These are phyloP conservation scores for Syrmaticus mikado DNA, from an alignment of 2,113 vertebrate genomes.

Conservation along the genomic window DNA sequence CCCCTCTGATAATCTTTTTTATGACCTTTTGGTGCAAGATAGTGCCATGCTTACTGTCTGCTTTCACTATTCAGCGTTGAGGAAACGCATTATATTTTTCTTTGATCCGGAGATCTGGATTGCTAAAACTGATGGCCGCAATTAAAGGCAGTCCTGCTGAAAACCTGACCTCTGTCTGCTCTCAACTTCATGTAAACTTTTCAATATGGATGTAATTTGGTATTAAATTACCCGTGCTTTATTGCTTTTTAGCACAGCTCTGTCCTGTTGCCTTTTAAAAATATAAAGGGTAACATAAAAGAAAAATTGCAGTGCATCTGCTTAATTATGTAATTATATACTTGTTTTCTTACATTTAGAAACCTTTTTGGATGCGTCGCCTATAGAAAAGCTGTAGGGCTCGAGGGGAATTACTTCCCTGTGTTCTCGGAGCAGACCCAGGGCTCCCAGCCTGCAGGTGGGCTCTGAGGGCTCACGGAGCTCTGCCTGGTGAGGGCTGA, in stretches of 20 bases:
- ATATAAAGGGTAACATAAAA: conserved; percentile 79
- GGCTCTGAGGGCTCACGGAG: not conserved
- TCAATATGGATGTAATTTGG: conserved; percentile 94
- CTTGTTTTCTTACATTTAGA: conserved; percentile 80
- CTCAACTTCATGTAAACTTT: conserved; percentile 92
- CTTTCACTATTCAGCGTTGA: conserved; percentile 72
- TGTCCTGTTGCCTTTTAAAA: conserved; percentile 83
- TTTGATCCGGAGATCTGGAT: conserved; percentile 82
- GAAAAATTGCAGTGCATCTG: conserved; percentile 80
- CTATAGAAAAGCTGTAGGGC: conserved; percentile 34
- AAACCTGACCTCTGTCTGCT: conserved; percentile 86
- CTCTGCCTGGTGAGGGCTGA: not conserved
- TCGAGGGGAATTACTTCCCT: conserved; percentile 11
- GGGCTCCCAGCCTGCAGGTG: not conserved
- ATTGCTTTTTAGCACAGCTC: conserved; percentile 87
- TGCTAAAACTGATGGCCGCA: conserved; percentile 83
- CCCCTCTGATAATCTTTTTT: conserved; percentile 66
- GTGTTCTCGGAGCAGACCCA: not conserved
- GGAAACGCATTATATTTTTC: conserved; percentile 80
- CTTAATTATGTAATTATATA: conserved; percentile 81
- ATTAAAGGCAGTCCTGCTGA: conserved; percentile 85
- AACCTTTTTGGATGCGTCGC: conserved; percentile 65
- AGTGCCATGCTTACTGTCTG: conserved; percentile 73
- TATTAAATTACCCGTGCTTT: conserved; percentile 93
- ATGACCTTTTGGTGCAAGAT: conserved; percentile 78